Conservation (phyloP, 1,140 invertebrate species). For the Globodera ellingtonae region DNA sequence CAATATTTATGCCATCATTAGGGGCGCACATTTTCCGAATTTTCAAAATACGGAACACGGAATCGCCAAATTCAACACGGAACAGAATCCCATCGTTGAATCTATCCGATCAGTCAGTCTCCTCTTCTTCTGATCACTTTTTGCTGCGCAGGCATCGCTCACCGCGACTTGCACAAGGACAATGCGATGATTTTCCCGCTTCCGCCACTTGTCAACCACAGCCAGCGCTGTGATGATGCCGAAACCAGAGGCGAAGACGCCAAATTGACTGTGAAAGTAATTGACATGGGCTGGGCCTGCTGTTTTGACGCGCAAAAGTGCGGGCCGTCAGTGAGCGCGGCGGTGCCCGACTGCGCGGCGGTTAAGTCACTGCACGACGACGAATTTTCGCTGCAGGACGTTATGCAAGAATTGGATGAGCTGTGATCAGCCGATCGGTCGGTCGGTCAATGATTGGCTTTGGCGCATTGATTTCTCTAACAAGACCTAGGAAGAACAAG, state of each 20-base stretch:
- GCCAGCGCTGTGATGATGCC: background rate
- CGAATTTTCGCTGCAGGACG: constrained; percentile 3
- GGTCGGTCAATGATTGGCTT: too few species aligned
- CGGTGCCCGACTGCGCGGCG: constrained; percentile 1
- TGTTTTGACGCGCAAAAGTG: background rate
- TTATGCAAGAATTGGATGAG: background rate
- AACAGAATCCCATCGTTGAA: too few species aligned
- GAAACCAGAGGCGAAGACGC: too few species aligned
- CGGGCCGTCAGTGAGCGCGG: background rate
- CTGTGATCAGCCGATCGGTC: background rate
- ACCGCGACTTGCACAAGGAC: constrained; percentile 9
- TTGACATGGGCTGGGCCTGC: constrained; percentile 6
- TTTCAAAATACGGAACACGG: too few species aligned
- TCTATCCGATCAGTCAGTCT: too few species aligned
- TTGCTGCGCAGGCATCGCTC: background rate
- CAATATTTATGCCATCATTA: background rate
- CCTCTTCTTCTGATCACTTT: background rate
- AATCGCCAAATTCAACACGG: too few species aligned
- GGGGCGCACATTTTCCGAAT: background rate
- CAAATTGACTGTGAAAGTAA: background rate
- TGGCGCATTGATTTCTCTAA: too few species aligned
- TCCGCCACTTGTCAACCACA: background rate
- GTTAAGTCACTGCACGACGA: background rate
- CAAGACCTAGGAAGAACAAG: too few species aligned
- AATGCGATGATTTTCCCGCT: background rate